phyloP scores from a whole-genome alignment of 2,888 invertebrate species.

The Ectropis crepuscularia region DNA sequence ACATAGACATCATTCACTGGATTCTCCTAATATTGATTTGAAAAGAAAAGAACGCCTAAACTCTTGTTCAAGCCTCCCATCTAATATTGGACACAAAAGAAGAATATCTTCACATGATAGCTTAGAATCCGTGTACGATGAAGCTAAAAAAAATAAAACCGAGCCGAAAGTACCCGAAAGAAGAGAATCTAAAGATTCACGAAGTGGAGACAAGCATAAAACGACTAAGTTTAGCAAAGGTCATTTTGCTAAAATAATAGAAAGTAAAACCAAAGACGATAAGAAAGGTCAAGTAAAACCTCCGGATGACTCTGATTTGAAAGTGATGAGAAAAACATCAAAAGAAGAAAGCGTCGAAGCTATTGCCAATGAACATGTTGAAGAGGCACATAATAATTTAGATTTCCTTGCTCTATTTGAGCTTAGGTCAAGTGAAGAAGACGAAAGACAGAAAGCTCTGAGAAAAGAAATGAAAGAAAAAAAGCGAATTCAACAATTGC shows the following conservation, averaged over 20 bases:
- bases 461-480: slow-evolving; percentile 85
- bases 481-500: slow-evolving; percentile 79
- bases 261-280: slow-evolving; percentile 86
- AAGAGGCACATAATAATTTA: slow-evolving; percentile 79
- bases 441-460: slow-evolving; percentile 83
- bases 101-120: slow-evolving; percentile 92
- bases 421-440: slow-evolving; percentile 84
- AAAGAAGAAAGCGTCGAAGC: slow-evolving; percentile 61
- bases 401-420: slow-evolving; percentile 86
- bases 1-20: slow-evolving; percentile 79
- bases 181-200: slow-evolving; percentile 89
- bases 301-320: slow-evolving; percentile 71
- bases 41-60: slow-evolving; percentile 87
- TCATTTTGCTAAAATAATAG: slow-evolving; percentile 83
- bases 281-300: slow-evolving; percentile 83
- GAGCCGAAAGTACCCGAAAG: slow-evolving; percentile 84
- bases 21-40: slow-evolving; percentile 73
- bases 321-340: slow-evolving; percentile 60
- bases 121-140: slow-evolving; percentile 83
- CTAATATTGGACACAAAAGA: slow-evolving; percentile 88
- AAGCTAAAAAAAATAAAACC: slow-evolving; percentile 86
- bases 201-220: slow-evolving; percentile 72
- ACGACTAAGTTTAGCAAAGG: slow-evolving; percentile 85
- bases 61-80: slow-evolving; percentile 85
- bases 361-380: slow-evolving; percentile 54